A percentile compares a stretch with the other conserved stretches of the same genome.
Evolutionary conservation across 2,888 invertebrate species (phyloP).

Genomic region (Agrilus cyanescens): DNA sequence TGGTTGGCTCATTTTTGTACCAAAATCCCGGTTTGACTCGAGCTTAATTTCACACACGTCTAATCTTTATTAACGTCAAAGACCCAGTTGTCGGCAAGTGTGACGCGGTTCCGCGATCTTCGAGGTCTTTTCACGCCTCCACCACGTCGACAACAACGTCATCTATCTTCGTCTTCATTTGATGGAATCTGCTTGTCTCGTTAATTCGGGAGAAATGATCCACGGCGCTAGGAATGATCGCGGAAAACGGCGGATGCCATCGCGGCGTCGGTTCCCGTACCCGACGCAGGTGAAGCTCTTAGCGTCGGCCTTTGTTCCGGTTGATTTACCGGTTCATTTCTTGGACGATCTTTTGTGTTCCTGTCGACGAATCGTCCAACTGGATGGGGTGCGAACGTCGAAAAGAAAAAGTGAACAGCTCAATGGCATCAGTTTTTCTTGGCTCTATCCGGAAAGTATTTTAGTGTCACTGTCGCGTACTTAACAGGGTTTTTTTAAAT

Average conservation of each 20-base stretch:
- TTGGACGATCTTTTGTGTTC: slow-evolving; percentile 7
- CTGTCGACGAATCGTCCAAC: neutral
- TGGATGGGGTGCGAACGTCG: too few species aligned
- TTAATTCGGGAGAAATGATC: slow-evolving; percentile 18
- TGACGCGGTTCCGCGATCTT: slow-evolving; percentile 7
- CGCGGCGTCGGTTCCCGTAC: too few species aligned
- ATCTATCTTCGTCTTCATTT: slow-evolving; percentile 17
- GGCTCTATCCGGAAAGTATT: too few species aligned
- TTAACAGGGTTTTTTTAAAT: too few species aligned
- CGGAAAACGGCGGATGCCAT: neutral
- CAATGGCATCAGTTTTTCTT: too few species aligned
- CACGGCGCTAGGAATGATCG: slow-evolving; percentile 15
- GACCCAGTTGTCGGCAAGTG: slow-evolving; percentile 6
- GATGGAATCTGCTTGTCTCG: slow-evolving; percentile 15
- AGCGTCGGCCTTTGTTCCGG: slow-evolving; percentile 6
- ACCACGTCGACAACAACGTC: slow-evolving; percentile 2
- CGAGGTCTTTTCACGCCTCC: too few species aligned
- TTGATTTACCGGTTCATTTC: slow-evolving; percentile 12
- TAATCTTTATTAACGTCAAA: slow-evolving; percentile 11
- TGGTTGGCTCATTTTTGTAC: too few species aligned
- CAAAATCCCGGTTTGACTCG: too few species aligned
- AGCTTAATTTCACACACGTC: slow-evolving; percentile 10
- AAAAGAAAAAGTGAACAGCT: too few species aligned
- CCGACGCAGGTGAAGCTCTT: slow-evolving; percentile 12
- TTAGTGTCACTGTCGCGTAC: too few species aligned